A percentile compares a stretch with the other conserved stretches of the same genome.
phyloP scores from a whole-genome alignment of 1,140 invertebrate species.

The Pomacea maculata region DNA sequence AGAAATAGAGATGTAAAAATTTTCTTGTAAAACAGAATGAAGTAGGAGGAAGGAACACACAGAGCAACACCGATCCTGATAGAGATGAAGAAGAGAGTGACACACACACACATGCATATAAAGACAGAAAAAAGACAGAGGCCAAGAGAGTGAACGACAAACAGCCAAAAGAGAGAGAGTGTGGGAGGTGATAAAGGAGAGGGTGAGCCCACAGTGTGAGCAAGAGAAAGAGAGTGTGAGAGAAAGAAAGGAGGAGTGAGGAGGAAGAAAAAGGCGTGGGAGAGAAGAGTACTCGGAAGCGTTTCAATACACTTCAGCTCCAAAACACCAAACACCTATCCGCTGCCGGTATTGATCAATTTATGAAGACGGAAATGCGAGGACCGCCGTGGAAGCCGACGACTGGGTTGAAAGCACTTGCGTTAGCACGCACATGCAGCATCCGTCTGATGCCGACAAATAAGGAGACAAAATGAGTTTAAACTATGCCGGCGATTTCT shows the following conservation, averaged over 20 bases:
- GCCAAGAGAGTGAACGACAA: no score
- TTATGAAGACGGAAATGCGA: no score
- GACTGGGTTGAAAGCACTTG: no score
- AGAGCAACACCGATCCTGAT: background rate
- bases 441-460: no score
- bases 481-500: no score
- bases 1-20: no score
- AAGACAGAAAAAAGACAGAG: background rate
- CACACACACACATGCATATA: no score
- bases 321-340: no score
- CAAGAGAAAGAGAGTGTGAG: background rate
- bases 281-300: background rate
- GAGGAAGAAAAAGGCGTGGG: slow-evolving; percentile 4
- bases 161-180: background rate
- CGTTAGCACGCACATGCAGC: no score
- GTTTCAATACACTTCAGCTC: background rate
- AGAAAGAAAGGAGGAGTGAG: background rate
- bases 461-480: no score
- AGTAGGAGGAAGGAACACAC: background rate
- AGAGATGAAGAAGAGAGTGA: background rate
- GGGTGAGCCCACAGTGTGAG: background rate
- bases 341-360: no score
- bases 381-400: no score
- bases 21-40: background rate
- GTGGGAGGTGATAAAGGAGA: background rate